These are phyloP conservation scores for Candidula unifasciata DNA, from an alignment of 2,888 invertebrate genomes.

Conservation along the genomic window DNA sequence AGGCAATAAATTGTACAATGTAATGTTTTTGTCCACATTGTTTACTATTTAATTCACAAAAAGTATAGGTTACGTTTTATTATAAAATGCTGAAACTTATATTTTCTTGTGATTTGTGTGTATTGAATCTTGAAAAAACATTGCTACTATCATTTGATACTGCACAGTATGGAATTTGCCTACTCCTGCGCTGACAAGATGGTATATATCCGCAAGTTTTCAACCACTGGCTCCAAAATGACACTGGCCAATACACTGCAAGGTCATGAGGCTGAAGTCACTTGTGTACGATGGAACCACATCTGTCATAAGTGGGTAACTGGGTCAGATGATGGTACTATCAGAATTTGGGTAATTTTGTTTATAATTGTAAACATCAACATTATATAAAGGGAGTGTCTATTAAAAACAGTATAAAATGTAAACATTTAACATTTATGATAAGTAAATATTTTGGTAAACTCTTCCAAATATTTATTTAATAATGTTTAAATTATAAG, in stretches of 20 bases:
- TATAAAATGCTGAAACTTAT: no score
- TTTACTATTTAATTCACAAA: no score
- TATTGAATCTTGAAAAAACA: background rate
- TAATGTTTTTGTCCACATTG: no score
- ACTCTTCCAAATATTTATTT: no score
- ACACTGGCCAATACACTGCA: constrained; percentile 75
- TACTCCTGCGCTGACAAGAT: constrained; percentile 76
- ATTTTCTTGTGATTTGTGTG: no score
- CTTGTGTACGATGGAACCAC: constrained; percentile 74
- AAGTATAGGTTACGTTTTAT: no score
- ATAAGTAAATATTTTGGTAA: no score
- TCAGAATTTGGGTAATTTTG: constrained; percentile 75
- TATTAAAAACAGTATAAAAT: no score
- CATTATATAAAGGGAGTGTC: no score
- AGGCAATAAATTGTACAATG: no score
- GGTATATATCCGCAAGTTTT: constrained; percentile 77
- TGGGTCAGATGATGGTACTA: constrained; percentile 77
- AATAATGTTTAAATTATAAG: no score
- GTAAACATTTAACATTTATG: no score
- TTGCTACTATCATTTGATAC: background rate
- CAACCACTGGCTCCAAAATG: constrained; percentile 73
- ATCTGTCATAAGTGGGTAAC: constrained; percentile 75
- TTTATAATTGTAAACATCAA: background rate
- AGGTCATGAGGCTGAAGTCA: constrained; percentile 76
- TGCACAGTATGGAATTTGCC: constrained; percentile 75